Evolutionary conservation across 1,140 invertebrate genomes (phyloP).

Genomic region (Heliothis virescens): DNA sequence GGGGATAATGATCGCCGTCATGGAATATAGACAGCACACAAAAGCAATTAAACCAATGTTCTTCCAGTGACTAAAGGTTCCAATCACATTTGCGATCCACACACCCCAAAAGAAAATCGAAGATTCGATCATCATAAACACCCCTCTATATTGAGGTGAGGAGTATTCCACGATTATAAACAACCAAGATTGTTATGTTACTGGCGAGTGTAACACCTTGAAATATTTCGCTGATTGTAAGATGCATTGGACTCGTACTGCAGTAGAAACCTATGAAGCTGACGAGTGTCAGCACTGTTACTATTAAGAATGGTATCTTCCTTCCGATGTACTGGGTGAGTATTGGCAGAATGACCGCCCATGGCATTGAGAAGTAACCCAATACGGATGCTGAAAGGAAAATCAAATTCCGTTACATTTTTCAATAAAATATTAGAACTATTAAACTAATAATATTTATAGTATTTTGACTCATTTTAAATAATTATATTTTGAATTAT

Average conservation of each 20-base stretch:
- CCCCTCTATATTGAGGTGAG: constrained; percentile 59
- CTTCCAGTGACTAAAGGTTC: constrained; percentile 51
- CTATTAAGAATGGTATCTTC: constrained; percentile 52
- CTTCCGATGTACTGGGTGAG: constrained; percentile 57
- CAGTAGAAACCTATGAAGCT: constrained; percentile 57
- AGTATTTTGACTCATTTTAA: too few species aligned
- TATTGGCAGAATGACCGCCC: constrained; percentile 53
- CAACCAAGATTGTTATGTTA: constrained; percentile 48
- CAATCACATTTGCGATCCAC: constrained; percentile 55
- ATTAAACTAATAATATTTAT: too few species aligned
- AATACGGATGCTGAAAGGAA: constrained; percentile 58
- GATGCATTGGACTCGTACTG: constrained; percentile 53
- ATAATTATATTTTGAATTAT: too few species aligned
- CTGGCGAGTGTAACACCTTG: constrained; percentile 48
- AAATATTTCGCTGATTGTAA: constrained; percentile 60
- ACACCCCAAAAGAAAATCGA: constrained; percentile 61
- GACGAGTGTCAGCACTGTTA: constrained; percentile 48
- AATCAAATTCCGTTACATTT: constrained; percentile 11
- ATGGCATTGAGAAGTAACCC: constrained; percentile 54
- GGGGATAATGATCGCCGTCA: constrained; percentile 44
- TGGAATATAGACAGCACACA: constrained; percentile 44
- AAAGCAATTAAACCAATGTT: constrained; percentile 54
- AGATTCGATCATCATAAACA: constrained; percentile 62
- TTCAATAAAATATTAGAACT: too few species aligned
- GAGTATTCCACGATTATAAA: constrained; percentile 63